Evolutionary conservation across 2,888 invertebrate species (phyloP).

Genomic region (Drosophila kuntzei): DNA sequence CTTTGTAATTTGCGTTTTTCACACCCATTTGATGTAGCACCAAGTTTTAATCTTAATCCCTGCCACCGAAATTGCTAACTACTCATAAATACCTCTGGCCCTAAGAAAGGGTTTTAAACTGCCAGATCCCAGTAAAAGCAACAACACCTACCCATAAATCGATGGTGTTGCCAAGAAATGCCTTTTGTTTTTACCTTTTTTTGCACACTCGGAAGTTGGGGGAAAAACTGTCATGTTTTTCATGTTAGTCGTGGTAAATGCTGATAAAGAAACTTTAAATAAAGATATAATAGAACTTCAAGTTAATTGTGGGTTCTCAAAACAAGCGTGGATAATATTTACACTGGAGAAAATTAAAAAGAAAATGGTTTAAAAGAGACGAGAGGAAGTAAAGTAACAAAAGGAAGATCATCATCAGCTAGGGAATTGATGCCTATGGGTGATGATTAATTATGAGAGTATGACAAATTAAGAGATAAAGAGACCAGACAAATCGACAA

Average conservation of each 20-base stretch:
- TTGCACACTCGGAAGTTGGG: slow-evolving; percentile 17
- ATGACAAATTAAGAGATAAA: not conserved
- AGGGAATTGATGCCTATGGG: not conserved
- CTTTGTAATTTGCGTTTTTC: slow-evolving; percentile 82
- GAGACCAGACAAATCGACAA: not conserved
- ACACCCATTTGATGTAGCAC: slow-evolving; percentile 77
- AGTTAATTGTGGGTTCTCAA: slow-evolving; percentile 38
- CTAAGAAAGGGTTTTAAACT: slow-evolving; percentile 37
- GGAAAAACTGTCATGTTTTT: slow-evolving; percentile 78
- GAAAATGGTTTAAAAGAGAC: not conserved
- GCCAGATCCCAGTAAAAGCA: slow-evolving; percentile 25
- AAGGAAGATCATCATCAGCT: slow-evolving; percentile 9
- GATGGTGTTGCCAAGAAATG: slow-evolving; percentile 72
- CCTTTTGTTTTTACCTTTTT: slow-evolving; percentile 28
- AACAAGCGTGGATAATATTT: slow-evolving; percentile 39
- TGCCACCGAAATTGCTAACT: slow-evolving; percentile 81
- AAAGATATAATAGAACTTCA: slow-evolving; percentile 43
- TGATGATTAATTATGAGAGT: slow-evolving; percentile 9
- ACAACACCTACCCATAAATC: slow-evolving; percentile 65
- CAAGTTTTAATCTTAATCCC: slow-evolving; percentile 78
- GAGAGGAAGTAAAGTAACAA: slow-evolving; percentile 1
- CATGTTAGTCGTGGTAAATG: slow-evolving; percentile 52
- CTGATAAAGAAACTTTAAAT: slow-evolving; percentile 41
- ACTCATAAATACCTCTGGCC: slow-evolving; percentile 54
- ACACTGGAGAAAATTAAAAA: slow-evolving; percentile 17